Evolutionary conservation across 2,113 vertebrate species (phyloP), one percentile per base, ranked within the genome.

Genomic region (Zeus faber): DNA sequence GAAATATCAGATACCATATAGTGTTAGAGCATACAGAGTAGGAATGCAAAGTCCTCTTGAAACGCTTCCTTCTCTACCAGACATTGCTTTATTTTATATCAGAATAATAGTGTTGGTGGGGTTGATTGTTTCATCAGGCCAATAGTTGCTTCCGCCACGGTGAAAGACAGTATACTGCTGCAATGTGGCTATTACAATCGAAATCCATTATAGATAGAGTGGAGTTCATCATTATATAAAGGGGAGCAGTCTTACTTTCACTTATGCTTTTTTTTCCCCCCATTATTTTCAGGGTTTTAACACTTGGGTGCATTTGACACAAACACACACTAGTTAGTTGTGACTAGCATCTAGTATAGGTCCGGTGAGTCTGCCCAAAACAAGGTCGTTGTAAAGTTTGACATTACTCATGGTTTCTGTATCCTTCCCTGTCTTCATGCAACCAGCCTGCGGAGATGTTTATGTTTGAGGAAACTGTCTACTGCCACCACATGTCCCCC

Each of bases 401-500:
- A 5, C 27, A 5, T 9, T 9, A 5, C 27, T 29, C 27, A 5
- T 9, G 4, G 4, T 29, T 9, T 41, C 14, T 41, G n/a, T 20
- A 6, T 40, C 37, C 16, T 17, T 40, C 37, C 16, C 14, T 31
- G 39, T 58, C 1, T 44, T 20, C 35, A 24, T 44, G 14, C 47
- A 7, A 47, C 55, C 67, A 97, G 94, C 86, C 87, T 56, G 96
- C 94, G 48, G 97, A 98, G 69, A 63, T 87, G 33, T 99, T 97
- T 89, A 80, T 89, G 71, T 98, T 99, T 86, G 94, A 98, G 40
- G 93, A 80, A 51, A 94, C 91, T 23, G 87, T 99, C 64, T 99
- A 99, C 72, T 92, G 92, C 73, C 97, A 99, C 80, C 95, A 98
- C 65, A 92, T 97, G 89, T 98, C 95, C 72, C 92, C 95, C 57